These are phyloP conservation scores for Drosophila varians DNA, from an alignment of 1,140 invertebrate genomes.

Conservation along the genomic window DNA sequence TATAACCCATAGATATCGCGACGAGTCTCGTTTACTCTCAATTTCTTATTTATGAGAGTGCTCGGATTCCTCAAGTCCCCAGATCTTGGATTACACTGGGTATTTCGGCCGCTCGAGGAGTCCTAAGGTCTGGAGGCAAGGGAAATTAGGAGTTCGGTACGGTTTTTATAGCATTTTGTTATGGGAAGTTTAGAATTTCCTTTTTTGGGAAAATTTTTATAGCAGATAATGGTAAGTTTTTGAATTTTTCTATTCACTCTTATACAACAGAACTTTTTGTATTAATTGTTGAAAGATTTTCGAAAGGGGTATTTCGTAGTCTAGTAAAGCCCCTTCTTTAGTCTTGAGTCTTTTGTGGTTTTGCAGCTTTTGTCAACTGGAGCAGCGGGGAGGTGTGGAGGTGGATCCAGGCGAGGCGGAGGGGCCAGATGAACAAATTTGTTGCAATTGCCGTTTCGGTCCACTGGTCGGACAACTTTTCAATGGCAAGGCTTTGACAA, in stretches of 20 bases:
- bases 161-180: no score
- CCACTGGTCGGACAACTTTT: constrained; percentile 34
- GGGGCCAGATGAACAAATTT: constrained; percentile 46
- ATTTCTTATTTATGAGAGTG: constrained; percentile 45
- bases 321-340: background rate
- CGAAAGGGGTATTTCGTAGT: background rate
- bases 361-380: constrained; percentile 23
- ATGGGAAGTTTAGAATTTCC: no score
- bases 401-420: background rate
- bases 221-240: background rate
- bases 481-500: constrained; percentile 47
- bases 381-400: background rate
- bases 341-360: background rate
- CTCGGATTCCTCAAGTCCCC: background rate
- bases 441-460: constrained; percentile 49
- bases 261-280: background rate
- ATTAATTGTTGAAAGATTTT: background rate
- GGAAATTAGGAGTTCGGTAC: no score
- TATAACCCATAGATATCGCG: constrained; percentile 1
- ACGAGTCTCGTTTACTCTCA: constrained; percentile 30
- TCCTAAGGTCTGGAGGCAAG: no score
- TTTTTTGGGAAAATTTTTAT: no score
- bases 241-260: background rate
- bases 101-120: no score
- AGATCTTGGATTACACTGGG: constrained; percentile 1